Evolutionary conservation across 1,140 invertebrate species (phyloP).

Genomic region (Bombus difficillimus): DNA sequence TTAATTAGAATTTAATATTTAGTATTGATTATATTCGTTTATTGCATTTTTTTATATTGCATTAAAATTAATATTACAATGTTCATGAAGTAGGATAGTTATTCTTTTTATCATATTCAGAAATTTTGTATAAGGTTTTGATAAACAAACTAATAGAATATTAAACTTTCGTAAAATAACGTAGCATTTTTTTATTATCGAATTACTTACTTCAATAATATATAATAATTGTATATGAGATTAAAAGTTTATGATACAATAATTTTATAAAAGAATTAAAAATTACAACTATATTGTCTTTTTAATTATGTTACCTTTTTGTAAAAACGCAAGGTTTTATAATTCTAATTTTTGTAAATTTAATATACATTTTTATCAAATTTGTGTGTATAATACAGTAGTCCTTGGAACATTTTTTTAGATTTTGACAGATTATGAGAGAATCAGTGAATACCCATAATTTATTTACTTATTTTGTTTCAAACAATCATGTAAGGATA

Average conservation of each 20-base stretch:
- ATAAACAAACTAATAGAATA: slow-evolving; percentile 12
- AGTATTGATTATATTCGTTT: slow-evolving; percentile 17
- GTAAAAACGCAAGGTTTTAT: not conserved
- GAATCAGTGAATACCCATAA: not conserved
- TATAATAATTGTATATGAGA: slow-evolving; percentile 6
- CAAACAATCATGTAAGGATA: not conserved
- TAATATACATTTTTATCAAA: slow-evolving; percentile 13
- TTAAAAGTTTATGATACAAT: not conserved
- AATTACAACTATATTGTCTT: slow-evolving; percentile 1
- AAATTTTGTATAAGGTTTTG: not conserved
- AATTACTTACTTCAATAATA: not conserved
- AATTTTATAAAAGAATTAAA: not conserved
- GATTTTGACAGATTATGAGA: not conserved
- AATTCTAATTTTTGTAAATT: not conserved
- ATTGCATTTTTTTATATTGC: slow-evolving; percentile 10
- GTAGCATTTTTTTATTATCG: slow-evolving; percentile 3
- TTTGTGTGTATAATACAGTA: not conserved
- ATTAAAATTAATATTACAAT: slow-evolving; percentile 33
- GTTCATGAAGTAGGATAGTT: not conserved
- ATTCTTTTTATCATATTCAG: slow-evolving; percentile 5
- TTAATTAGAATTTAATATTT: slow-evolving; percentile 9
- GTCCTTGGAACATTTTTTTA: not conserved
- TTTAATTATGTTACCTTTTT: not conserved
- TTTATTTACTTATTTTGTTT: not conserved
- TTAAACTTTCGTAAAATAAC: not conserved